Evolutionary conservation across 2,113 vertebrate species (phyloP), one percentile per base, ranked within the genome.

Genomic region (Cairina moschata): DNA sequence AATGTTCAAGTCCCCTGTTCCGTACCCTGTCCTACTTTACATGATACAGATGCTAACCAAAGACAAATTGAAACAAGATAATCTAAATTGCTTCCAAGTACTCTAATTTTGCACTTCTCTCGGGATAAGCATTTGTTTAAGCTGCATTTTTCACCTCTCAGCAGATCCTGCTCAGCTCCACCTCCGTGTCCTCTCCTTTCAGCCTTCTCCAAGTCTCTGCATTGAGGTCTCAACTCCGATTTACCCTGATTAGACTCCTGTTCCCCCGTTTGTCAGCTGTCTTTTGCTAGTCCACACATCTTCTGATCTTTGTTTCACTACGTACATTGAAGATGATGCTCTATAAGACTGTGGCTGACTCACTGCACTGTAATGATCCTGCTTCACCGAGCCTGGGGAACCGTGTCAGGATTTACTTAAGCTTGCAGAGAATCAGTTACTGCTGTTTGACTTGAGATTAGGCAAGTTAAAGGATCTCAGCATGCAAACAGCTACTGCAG

Each of bases 241-340:
- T 91, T 76, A 80, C 12, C 82, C 75, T 0, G 0, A 73, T 69
- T 48, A 88, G 58, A 91, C 67, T 71, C 71, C 73, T 36, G 10
- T 23, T 91, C 29, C 67, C 0, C 0, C 6, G 20, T 93, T 85
- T 88, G 72, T 69, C 85, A 91, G 75, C 75, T 73, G 68, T n/a
- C 71, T 90, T 84, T 72, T 60, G 58, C 74, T 69, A 83, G 34
- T 18, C 83, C 65, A 54, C 26, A 10, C 0, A 1, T 62, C 83
- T 95, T 92, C 77, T 60, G 77, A 84, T 80, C 83, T 93, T 84
- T 13, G 5, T 38, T 92, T 78, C 82, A 87, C 48, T 68, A 85
- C 66, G 46, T 55, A 62, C 38, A 68, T 60, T 84, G 81, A 91
- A 93, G 66, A 90, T 48, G 48, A 72, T 67, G 59, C 73, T 90